These are phyloP conservation scores for Callocephalon fimbriatum DNA, from an alignment of 2,113 vertebrate genomes.

Conservation along the genomic window DNA sequence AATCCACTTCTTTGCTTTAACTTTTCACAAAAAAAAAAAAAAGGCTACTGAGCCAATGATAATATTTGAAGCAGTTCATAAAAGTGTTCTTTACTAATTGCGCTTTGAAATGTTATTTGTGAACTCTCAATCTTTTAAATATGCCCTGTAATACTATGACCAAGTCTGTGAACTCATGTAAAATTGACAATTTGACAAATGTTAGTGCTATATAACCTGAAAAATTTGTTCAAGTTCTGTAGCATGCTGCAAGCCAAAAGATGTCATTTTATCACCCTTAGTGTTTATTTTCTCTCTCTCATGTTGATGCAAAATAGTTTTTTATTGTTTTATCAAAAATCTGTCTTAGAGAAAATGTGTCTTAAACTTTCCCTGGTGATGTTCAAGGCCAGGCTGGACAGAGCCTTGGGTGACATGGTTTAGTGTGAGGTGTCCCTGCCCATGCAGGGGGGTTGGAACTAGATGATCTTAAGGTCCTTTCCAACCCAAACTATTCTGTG, in stretches of 20 bases:
- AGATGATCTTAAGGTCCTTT: neutral
- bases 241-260: neutral
- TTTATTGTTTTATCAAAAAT: neutral
- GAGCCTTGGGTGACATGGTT: neutral
- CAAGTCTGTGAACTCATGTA: neutral
- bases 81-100: neutral
- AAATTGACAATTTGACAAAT: conserved; percentile 5
- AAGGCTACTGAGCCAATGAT: neutral
- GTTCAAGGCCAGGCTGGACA: neutral
- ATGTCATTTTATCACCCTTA: neutral
- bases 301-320: neutral
- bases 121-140: neutral
- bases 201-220: neutral
- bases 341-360: neutral
- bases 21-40: neutral
- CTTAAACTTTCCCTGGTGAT: neutral
- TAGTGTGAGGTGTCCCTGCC: neutral
- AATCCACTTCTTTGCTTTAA: neutral
- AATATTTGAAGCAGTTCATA: neutral
- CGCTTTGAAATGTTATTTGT: neutral
- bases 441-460: neutral
- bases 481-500: neutral
- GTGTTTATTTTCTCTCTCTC: neutral
- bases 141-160: neutral
- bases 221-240: neutral